phyloP scores from a whole-genome alignment of 2,113 vertebrate species.

The Phylloscopus trochiloides region DNA sequence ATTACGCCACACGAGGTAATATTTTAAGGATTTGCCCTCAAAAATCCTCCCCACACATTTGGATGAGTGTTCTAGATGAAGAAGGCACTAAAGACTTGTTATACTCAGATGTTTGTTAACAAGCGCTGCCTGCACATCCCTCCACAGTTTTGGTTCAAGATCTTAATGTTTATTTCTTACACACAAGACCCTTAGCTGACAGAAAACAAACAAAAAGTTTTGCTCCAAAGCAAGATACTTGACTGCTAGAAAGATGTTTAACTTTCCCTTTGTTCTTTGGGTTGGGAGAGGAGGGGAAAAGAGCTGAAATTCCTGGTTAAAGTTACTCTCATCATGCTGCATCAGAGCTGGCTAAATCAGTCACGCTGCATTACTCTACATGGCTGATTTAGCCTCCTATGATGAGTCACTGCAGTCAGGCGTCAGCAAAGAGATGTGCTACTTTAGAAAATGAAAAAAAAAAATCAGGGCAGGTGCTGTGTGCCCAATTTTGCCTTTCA shows the following conservation, averaged over 20 bases:
- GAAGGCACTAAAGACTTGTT: not conserved
- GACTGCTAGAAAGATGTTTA: not conserved
- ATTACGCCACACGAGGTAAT: not conserved
- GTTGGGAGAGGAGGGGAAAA: not conserved
- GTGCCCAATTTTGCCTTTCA: not conserved
- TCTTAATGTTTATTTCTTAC: not conserved
- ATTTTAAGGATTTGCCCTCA: not conserved
- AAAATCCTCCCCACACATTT: not conserved
- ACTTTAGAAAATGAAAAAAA: not conserved
- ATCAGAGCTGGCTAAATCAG: conserved; percentile 58
- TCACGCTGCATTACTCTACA: conserved; percentile 55
- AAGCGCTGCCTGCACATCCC: not conserved
- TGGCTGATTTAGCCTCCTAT: conserved; percentile 46
- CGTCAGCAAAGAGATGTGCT: conserved; percentile 48
- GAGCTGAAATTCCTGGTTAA: conserved; percentile 13
- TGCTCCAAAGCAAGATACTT: not conserved
- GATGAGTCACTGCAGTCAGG: conserved; percentile 65
- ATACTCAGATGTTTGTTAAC: not conserved
- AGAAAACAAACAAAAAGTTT: conserved; percentile 2
- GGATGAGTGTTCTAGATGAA: not conserved
- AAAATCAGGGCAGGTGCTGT: not conserved
- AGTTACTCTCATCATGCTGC: conserved; percentile 24
- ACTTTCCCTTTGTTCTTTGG: conserved; percentile 25
- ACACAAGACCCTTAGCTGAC: not conserved
- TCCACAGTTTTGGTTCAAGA: not conserved